Evolutionary conservation across 1,140 invertebrate species (phyloP).

Genomic region (Cecropterus lyciades): DNA sequence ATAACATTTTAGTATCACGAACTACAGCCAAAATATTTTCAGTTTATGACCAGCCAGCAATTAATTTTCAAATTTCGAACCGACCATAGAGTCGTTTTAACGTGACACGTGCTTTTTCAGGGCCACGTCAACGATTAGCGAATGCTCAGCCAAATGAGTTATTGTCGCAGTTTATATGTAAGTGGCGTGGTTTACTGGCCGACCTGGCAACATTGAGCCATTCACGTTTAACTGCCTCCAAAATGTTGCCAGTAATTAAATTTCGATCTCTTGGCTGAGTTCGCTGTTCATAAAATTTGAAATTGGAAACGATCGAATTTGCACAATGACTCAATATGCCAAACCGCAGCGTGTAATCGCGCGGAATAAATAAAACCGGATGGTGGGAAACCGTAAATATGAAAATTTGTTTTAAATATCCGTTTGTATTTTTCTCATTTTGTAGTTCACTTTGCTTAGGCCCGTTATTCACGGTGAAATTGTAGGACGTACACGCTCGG

Average conservation of each 20-base stretch:
- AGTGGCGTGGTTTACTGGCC: conserved; percentile 34
- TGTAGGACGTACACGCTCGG: too few relatives aligned
- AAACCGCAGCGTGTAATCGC: conserved; percentile 34
- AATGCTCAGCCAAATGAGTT: conserved; percentile 9
- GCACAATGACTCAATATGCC: conserved; percentile 35
- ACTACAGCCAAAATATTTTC: conserved; percentile 17
- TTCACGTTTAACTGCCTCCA: conserved; percentile 36
- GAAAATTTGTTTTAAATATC: conserved; percentile 13
- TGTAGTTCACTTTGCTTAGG: too few relatives aligned
- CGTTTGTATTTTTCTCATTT: too few relatives aligned
- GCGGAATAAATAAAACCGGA: conserved; percentile 29
- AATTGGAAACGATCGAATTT: conserved; percentile 35
- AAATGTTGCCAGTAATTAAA: conserved; percentile 37
- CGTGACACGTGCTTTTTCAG: conserved; percentile 33
- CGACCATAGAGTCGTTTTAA: conserved; percentile 15
- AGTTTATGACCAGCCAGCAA: conserved; percentile 18
- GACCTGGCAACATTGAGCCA: conserved; percentile 36
- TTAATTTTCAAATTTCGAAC: conserved; percentile 27
- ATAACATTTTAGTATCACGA: not conserved
- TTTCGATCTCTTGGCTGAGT: conserved; percentile 36
- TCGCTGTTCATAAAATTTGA: conserved; percentile 36
- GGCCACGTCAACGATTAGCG: conserved; percentile 30
- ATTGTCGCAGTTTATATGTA: conserved; percentile 33
- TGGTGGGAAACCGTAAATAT: conserved; percentile 12
- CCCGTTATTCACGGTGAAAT: too few relatives aligned